Percentiles rank a stretch among this genome's conserved stretches.
Conservation (phyloP, 1,140 invertebrate species). For the Phymorhynchus buccinoides region DNA sequence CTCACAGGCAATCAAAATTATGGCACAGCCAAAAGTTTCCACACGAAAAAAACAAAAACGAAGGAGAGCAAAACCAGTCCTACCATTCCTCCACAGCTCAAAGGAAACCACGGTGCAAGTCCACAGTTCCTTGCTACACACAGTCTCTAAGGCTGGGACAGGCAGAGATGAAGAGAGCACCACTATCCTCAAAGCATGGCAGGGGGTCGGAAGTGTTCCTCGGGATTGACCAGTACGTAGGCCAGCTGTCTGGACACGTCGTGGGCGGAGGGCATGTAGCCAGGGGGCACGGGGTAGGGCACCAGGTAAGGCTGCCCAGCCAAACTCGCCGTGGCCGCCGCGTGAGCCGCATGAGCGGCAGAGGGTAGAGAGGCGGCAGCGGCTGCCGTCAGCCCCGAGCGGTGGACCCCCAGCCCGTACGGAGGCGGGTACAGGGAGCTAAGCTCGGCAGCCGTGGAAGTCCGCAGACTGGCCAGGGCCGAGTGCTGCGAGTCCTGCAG, state of each 20-base stretch:
- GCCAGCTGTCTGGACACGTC: slow-evolving; percentile 56
- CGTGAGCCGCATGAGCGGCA: slow-evolving; percentile 59
- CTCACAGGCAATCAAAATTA: slow-evolving; percentile 2
- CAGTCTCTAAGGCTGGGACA: no score
- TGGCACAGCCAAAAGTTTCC: neutral
- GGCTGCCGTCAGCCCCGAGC: slow-evolving; percentile 43
- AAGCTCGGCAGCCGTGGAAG: neutral
- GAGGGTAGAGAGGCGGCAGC: slow-evolving; percentile 65
- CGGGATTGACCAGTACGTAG: slow-evolving; percentile 70
- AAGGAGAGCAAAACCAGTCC: neutral
- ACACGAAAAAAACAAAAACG: neutral
- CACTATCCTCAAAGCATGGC: slow-evolving; percentile 56
- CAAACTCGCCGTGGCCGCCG: slow-evolving; percentile 61
- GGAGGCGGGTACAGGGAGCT: slow-evolving; percentile 47
- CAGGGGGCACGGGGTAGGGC: slow-evolving; percentile 61
- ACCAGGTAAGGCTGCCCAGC: slow-evolving; percentile 65
- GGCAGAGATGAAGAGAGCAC: neutral
- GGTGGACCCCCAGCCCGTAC: slow-evolving; percentile 48
- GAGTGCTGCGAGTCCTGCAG: slow-evolving; percentile 5
- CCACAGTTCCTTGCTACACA: no score
- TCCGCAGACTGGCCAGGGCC: neutral
- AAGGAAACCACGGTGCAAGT: no score
- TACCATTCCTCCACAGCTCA: neutral
- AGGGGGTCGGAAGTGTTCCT: slow-evolving; percentile 69
- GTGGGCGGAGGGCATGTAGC: slow-evolving; percentile 55